phyloP scores from a whole-genome alignment of 2,797 vertebrate species.

The Sebastes iracundus region DNA sequence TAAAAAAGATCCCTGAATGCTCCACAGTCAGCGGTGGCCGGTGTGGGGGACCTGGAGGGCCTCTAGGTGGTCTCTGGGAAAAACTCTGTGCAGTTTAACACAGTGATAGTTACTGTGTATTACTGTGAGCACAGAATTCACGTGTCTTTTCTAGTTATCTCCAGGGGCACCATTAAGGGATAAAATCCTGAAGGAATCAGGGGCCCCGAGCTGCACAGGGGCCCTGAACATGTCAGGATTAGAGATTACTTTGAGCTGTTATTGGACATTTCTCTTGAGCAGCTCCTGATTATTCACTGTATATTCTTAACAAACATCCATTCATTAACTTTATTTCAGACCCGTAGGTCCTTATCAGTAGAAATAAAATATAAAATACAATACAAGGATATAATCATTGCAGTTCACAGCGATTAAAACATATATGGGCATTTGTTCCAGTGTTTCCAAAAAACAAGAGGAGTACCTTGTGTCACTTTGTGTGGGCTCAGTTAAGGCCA shows the following conservation, averaged over 20 bases:
- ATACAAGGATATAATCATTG: too few species aligned
- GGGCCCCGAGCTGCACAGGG: background rate
- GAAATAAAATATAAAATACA: too few species aligned
- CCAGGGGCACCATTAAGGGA: background rate
- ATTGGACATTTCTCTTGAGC: background rate
- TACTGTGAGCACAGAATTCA: background rate
- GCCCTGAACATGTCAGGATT: constrained; percentile 21
- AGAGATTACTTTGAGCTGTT: background rate
- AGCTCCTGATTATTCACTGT: background rate
- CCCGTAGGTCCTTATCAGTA: too few species aligned
- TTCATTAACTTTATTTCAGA: too few species aligned
- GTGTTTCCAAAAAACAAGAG: too few species aligned
- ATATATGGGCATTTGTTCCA: too few species aligned
- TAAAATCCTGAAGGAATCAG: background rate
- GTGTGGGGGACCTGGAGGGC: background rate
- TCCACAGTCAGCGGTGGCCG: background rate
- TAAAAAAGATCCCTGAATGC: background rate
- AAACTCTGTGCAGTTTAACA: background rate
- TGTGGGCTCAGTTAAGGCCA: accelerated
- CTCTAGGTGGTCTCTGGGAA: background rate
- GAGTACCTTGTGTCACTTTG: too few species aligned
- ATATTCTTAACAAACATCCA: background rate
- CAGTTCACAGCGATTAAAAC: too few species aligned
- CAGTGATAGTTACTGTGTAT: background rate
- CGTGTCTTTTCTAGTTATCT: background rate